Evolutionary conservation across 2,888 invertebrate genomes (phyloP).

Genomic region (Sceliomorpha sp.): DNA sequence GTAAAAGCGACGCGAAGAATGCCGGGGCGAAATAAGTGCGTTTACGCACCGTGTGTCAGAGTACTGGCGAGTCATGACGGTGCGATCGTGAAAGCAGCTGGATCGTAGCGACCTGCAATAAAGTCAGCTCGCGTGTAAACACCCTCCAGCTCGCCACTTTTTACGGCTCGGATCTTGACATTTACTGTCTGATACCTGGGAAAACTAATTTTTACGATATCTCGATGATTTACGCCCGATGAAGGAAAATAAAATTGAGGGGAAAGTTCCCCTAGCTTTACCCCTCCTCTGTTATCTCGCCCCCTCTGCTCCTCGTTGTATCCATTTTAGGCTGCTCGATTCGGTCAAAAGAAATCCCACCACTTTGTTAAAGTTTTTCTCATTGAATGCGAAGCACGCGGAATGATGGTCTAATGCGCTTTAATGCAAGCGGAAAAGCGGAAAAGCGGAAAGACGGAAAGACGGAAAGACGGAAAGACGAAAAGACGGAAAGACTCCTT

Average conservation of each 20-base stretch:
- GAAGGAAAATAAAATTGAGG: conserved; percentile 28
- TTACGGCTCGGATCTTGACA: conserved; percentile 56
- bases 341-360: too few relatives aligned
- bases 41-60: conserved; percentile 27
- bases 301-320: too few relatives aligned
- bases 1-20: conserved; percentile 22
- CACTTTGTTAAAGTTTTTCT: conserved; percentile 4
- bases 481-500: too few relatives aligned
- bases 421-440: conserved; percentile 3
- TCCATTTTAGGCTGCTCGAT: too few relatives aligned
- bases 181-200: conserved; percentile 64
- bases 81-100: conserved; percentile 50
- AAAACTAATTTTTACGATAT: conserved; percentile 61
- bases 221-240: conserved; percentile 54
- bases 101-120: conserved; percentile 33
- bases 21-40: conserved; percentile 29
- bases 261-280: conserved; percentile 16
- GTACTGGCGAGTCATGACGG: conserved; percentile 20
- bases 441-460: too few relatives aligned
- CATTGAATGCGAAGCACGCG: not conserved
- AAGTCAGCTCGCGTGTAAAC: conserved; percentile 55
- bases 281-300: too few relatives aligned
- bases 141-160: conserved; percentile 49
- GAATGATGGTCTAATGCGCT: not conserved
- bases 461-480: too few relatives aligned